A percentile compares a stretch with the other conserved stretches of the same genome.
Evolutionary conservation across 2,888 invertebrate species (phyloP).

Genomic region (Dynastes tityus): DNA sequence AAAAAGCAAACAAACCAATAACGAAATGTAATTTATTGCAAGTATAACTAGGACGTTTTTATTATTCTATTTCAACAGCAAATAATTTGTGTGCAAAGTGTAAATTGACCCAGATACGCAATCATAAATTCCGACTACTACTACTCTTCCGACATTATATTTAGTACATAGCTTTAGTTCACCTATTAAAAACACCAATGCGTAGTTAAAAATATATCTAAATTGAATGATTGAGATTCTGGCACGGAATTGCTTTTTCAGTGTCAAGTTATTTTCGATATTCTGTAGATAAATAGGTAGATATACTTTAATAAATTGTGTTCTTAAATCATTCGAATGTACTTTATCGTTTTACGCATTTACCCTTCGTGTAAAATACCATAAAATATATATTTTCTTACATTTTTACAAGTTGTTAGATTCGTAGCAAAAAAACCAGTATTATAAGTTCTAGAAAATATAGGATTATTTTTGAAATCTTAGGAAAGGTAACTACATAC

Average conservation of each 20-base stretch:
- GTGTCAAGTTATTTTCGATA: constrained; percentile 29
- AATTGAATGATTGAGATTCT: constrained; percentile 4
- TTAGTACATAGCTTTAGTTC: constrained; percentile 4
- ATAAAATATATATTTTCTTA: too few relatives aligned
- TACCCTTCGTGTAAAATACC: too few relatives aligned
- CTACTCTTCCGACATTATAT: constrained; percentile 18
- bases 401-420: too few relatives aligned
- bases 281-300: constrained; percentile 15
- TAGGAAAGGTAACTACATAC: too few relatives aligned
- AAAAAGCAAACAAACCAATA: constrained; percentile 16
- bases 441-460: too few relatives aligned
- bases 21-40: constrained; percentile 11
- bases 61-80: constrained; percentile 21
- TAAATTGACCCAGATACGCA: constrained; percentile 35
- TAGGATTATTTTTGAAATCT: too few relatives aligned
- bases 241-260: constrained; percentile 15
- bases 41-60: constrained; percentile 7
- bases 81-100: constrained; percentile 12
- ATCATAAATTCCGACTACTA: constrained; percentile 18
- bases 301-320: constrained; percentile 1
- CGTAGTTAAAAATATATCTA: constrained; percentile 19
- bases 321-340: not conserved
- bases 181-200: constrained; percentile 12
- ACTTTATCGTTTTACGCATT: too few relatives aligned
- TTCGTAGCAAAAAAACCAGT: too few relatives aligned